Conservation (phyloP, 2,113 vertebrate species). For the Rhinolophus sinicus region DNA sequence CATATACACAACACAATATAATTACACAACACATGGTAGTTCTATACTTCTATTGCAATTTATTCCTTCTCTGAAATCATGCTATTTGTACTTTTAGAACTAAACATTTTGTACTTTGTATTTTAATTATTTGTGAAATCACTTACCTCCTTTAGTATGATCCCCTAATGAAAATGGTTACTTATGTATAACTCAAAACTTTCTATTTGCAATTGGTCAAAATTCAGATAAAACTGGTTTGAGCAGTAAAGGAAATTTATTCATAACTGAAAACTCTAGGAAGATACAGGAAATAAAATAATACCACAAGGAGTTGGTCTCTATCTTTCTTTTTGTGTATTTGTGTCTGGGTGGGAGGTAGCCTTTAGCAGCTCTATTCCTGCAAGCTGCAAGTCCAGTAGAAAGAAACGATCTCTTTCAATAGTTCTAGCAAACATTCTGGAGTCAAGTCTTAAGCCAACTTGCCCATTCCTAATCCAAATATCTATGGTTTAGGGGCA, state of each 20-base stretch:
- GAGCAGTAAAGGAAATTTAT: background rate
- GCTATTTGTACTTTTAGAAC: background rate
- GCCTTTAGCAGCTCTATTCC: background rate
- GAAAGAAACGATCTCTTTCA: background rate
- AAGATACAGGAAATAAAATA: background rate
- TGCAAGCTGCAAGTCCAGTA: background rate
- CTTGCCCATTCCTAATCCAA: background rate
- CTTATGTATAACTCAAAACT: background rate
- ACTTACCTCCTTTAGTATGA: background rate
- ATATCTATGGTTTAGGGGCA: background rate
- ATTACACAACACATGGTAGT: background rate
- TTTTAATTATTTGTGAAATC: conserved; percentile 32
- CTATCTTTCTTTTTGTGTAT: background rate
- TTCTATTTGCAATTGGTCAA: background rate
- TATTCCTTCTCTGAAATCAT: background rate
- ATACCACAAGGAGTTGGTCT: background rate
- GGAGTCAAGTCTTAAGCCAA: background rate
- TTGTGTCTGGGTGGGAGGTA: background rate
- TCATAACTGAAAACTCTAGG: background rate
- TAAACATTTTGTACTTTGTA: background rate
- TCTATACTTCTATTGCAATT: conserved; percentile 7
- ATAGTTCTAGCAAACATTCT: background rate
- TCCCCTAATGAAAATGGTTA: background rate
- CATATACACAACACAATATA: background rate
- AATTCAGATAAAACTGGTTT: background rate